Conservation (phyloP, 2,888 invertebrate genomes). For the Acronicta alni region DNA sequence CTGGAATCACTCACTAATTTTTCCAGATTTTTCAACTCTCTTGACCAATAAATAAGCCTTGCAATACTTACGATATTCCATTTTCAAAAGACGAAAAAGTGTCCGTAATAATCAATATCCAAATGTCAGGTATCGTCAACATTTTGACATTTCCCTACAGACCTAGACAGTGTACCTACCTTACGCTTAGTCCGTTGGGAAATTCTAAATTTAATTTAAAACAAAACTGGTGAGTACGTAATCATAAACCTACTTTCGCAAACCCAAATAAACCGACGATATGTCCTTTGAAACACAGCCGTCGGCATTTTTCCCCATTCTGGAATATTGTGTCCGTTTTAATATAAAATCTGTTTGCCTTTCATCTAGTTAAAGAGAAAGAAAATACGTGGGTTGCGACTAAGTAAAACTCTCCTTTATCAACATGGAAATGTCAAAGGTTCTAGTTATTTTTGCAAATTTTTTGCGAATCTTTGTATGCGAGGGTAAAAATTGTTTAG, state of each 20-base stretch:
- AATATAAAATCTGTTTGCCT: conserved; percentile 19
- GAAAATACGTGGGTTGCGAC: conserved; percentile 20
- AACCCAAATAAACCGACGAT: conserved; percentile 11
- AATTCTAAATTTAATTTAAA: conserved; percentile 6
- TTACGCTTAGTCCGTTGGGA: background rate
- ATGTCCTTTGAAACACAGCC: conserved; percentile 12
- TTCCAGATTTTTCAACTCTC: too few relatives aligned
- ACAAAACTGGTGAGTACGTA: conserved; percentile 1
- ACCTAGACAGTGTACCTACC: background rate
- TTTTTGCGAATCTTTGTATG: background rate
- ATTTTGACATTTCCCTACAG: conserved; percentile 1
- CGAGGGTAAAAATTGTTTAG: conserved; percentile 9
- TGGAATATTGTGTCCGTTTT: conserved; percentile 10
- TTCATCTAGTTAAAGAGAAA: conserved; percentile 12
- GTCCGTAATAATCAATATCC: background rate
- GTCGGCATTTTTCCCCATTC: conserved; percentile 12
- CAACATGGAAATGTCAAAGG: conserved; percentile 40
- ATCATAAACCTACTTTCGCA: conserved; percentile 10
- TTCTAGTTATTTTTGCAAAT: conserved; percentile 24
- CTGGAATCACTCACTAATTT: background rate
- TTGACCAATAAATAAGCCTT: too few relatives aligned
- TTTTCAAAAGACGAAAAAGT: background rate
- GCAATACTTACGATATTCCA: background rate
- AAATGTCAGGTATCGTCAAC: conserved; percentile 2
- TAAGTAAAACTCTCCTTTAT: conserved; percentile 16